Evolutionary conservation across 2,113 vertebrate genomes (phyloP), one percentile per base, ranked within the genome.

Genomic region (Synodontis membranacea): DNA sequence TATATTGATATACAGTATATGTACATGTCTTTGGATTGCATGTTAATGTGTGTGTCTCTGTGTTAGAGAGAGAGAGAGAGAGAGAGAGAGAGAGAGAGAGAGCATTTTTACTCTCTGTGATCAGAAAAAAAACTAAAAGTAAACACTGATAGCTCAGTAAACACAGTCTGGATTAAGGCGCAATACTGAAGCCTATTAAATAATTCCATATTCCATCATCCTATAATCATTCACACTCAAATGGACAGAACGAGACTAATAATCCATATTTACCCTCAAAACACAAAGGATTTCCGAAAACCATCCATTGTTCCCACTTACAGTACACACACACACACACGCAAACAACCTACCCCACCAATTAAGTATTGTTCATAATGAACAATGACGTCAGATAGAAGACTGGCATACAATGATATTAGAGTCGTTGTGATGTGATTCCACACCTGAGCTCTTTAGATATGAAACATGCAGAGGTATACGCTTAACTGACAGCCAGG

Each of bases 141-240:
- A 85, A 72, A 64, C 75, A 76, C 62, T 84, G 76, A 81, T 66
- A 84, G 54, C 82, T 89, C 37, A 79, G 80, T 76, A 89, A 86
- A 84, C 42, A 39, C 52, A 28, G 1, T 72, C 50, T 42, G 8
- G 80, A 80, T 86, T 70, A 88, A 83, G 31, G 39, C 58, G 21
- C 84, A 62, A 74, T n/a, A 62, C 54, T 83, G 75, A 84, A 84
- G 85, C 80, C 78, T 39, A 44, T 81, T 72, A 87, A 83, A 87
- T 58, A 82, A 60, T 72, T 50, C 46, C 70, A 72, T 66, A 78
- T 85, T 87, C 66, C 76, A 84, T 87, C 86, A 84, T 78, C 54
- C 76, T 23, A 31, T 86, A 56, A 42, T 80, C 60, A 54, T 25
- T 80, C 21, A 19, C 21, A 14, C 0, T 7, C 62, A 86, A 64